Conservation (phyloP, 2,113 vertebrate genomes). For the Sinosuthora webbiana region DNA sequence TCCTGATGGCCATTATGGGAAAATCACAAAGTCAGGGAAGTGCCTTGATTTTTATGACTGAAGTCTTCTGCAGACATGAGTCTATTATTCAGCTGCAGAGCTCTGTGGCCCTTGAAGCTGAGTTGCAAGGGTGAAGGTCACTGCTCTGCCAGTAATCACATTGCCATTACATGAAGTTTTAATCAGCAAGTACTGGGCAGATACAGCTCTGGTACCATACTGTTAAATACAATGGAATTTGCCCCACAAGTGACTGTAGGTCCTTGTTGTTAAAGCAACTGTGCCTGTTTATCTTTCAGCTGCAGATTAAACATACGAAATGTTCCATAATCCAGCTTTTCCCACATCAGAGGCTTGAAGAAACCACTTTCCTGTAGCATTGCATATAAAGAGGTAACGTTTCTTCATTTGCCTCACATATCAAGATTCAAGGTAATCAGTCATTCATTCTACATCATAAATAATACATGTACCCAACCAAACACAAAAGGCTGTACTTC, state of each 20-base stretch:
- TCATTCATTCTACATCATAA: conserved; percentile 49
- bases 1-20: not conserved
- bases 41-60: not conserved
- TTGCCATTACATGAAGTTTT: conserved; percentile 11
- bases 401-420: conserved; percentile 19
- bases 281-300: conserved; percentile 6
- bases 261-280: not conserved
- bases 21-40: conserved; percentile 13
- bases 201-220: not conserved
- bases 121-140: conserved; percentile 31
- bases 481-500: conserved; percentile 41
- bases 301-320: conserved; percentile 10
- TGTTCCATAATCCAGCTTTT: not conserved
- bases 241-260: not conserved
- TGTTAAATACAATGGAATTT: conserved; percentile 35
- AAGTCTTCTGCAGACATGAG: not conserved
- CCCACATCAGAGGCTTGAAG: not conserved
- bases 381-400: not conserved
- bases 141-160: not conserved
- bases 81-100: not conserved
- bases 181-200: not conserved
- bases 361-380: not conserved
- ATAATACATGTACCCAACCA: conserved; percentile 44
- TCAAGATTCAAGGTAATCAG: conserved; percentile 43
- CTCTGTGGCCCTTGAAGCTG: not conserved